These are phyloP conservation scores for Penaeus japonicus DNA, from an alignment of 1,140 invertebrate species.

Conservation along the genomic window DNA sequence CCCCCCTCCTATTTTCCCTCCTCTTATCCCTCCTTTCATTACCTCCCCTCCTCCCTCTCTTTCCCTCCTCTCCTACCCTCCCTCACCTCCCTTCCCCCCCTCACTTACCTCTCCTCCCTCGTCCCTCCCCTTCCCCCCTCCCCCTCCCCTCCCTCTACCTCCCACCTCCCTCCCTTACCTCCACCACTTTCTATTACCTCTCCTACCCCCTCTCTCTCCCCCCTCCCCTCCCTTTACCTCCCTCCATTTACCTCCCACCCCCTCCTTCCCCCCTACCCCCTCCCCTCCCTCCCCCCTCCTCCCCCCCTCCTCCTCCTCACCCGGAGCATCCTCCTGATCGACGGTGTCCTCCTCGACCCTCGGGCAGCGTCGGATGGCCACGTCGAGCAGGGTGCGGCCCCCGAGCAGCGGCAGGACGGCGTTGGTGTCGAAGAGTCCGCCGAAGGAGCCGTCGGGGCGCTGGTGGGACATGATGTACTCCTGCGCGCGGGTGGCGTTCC, in stretches of 20 bases:
- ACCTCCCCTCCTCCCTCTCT: not conserved
- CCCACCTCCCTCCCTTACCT: not conserved
- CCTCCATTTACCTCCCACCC: not conserved
- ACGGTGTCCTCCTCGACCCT: conserved; percentile 28
- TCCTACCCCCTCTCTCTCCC: not conserved
- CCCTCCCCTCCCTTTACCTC: not conserved
- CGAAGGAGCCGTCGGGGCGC: conserved; percentile 79
- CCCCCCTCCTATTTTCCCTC: not conserved
- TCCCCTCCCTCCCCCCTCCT: not conserved
- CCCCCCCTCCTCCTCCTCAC: not conserved
- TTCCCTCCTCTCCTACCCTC: not conserved
- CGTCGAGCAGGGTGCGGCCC: conserved; percentile 49
- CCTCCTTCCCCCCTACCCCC: not conserved
- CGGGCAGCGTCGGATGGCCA: conserved; percentile 34
- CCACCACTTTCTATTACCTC: not conserved
- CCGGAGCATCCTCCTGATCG: conserved; percentile 14
- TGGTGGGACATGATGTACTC: conserved; percentile 78
- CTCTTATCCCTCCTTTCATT: too few species aligned
- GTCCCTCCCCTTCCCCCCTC: too few species aligned
- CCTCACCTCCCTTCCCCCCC: not conserved
- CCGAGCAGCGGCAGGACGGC: conserved; percentile 74
- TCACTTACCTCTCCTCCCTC: too few species aligned
- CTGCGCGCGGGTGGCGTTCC: conserved; percentile 79
- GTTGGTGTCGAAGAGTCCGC: conserved; percentile 75
- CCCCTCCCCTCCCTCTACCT: not conserved